Percentiles rank a stretch among this genome's conserved stretches.
phyloP scores from a whole-genome alignment of 2,797 vertebrate species.

The Siniperca obscura region DNA sequence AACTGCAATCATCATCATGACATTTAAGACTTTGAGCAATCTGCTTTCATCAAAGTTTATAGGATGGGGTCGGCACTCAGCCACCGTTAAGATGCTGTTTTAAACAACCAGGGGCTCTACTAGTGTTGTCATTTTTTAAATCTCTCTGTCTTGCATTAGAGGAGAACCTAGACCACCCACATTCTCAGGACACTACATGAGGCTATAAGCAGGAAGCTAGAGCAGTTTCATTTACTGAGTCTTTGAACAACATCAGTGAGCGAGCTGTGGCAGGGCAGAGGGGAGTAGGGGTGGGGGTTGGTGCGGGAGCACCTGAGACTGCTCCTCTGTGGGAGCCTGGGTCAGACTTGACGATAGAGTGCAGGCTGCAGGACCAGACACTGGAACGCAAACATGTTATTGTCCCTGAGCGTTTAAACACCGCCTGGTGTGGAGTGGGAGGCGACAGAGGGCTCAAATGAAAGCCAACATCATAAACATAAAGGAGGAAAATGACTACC shows the following conservation, averaged over 20 bases:
- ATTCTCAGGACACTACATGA: conserved; percentile 24
- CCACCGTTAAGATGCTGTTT: conserved; percentile 60
- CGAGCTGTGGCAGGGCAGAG: conserved; percentile 14
- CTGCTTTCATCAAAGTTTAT: conserved; percentile 68
- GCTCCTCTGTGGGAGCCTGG: conserved; percentile 52
- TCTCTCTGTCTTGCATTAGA: conserved; percentile 30
- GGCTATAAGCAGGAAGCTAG: conserved; percentile 9
- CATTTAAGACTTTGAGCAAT: conserved; percentile 52
- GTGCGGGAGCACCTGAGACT: conserved; percentile 51
- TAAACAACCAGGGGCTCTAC: conserved; percentile 65
- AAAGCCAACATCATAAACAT: conserved; percentile 82
- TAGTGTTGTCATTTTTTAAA: conserved; percentile 51
- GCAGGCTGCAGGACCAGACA: conserved; percentile 76
- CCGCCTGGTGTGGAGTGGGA: conserved; percentile 76
- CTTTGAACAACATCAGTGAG: conserved; percentile 32
- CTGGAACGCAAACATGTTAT: conserved; percentile 83
- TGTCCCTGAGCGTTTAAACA: conserved; percentile 85
- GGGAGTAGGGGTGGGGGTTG: conserved; percentile 4
- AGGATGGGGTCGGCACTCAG: conserved; percentile 42
- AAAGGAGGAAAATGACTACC: conserved; percentile 83
- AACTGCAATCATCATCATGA: conserved; percentile 44
- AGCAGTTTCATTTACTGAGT: conserved; percentile 10
- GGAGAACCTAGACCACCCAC: conserved; percentile 61
- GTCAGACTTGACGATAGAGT: conserved; percentile 70
- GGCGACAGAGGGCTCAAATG: conserved; percentile 72